Conservation (phyloP, 1,140 invertebrate genomes). For the Cataglyphis hispanica region DNA sequence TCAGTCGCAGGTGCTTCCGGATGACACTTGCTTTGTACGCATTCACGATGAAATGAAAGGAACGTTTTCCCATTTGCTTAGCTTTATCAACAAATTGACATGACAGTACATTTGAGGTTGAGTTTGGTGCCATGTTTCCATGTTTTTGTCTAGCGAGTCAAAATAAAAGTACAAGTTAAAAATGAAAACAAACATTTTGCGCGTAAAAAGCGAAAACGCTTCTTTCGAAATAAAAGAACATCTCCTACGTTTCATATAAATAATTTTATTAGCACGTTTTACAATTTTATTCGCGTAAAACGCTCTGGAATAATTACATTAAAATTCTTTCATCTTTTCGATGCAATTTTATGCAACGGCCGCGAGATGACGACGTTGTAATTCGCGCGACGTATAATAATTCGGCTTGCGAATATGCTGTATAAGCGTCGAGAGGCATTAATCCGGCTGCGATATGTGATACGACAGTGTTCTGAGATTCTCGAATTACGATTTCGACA, state of each 20-base stretch:
- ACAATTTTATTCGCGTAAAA: neutral
- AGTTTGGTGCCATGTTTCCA: neutral
- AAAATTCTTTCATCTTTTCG: no score
- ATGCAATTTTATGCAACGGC: no score
- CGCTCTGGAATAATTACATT: neutral
- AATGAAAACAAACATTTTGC: neutral
- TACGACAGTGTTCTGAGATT: constrained; percentile 51
- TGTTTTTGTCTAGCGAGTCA: neutral
- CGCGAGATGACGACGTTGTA: no score
- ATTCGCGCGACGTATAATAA: neutral
- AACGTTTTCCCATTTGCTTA: constrained; percentile 11
- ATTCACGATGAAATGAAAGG: constrained; percentile 5
- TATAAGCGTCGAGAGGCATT: neutral
- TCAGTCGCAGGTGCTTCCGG: constrained; percentile 36
- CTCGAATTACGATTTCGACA: constrained; percentile 61
- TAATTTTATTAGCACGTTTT: neutral
- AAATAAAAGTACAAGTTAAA: neutral
- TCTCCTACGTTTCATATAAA: no score
- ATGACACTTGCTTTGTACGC: constrained; percentile 42
- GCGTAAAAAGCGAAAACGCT: neutral
- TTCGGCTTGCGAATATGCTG: neutral
- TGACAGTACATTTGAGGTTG: constrained; percentile 6
- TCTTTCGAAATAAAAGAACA: no score
- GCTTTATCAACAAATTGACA: constrained; percentile 41
- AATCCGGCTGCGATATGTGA: constrained; percentile 43